Percentiles rank a stretch among this genome's conserved stretches.
Conservation (phyloP, 2,797 vertebrate species). For the Hipposideros larvatus region DNA sequence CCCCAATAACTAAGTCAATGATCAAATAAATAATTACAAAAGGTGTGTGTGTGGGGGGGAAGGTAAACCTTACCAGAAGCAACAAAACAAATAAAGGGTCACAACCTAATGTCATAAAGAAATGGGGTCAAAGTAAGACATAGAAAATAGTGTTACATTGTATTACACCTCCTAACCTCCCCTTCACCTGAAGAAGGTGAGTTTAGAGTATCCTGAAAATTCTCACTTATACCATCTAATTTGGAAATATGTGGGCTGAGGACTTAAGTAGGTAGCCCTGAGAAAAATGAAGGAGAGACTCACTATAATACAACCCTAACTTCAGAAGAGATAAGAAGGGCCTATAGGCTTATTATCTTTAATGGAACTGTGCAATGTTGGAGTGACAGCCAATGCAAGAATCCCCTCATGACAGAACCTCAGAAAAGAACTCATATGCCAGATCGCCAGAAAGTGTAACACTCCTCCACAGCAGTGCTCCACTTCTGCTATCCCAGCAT, state of each 20-base stretch:
- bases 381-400: neutral
- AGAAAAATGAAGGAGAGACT: neutral
- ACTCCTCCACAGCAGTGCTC: neutral
- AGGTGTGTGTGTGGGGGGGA: no score
- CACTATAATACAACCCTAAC: neutral
- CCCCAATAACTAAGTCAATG: neutral
- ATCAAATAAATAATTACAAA: slow-evolving; percentile 21
- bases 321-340: neutral
- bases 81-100: slow-evolving; percentile 1
- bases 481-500: no score
- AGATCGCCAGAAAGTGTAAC: neutral
- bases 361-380: neutral
- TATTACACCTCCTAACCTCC: neutral
- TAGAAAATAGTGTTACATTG: neutral
- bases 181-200: neutral
- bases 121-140: neutral
- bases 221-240: neutral
- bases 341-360: neutral
- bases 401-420: neutral
- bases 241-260: neutral
- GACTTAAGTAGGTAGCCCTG: neutral
- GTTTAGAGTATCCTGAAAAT: neutral
- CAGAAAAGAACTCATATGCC: neutral
- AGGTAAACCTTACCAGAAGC: neutral
- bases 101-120: neutral